phyloP scores from a whole-genome alignment of 2,797 vertebrate species.

The Leuciscus waleckii region DNA sequence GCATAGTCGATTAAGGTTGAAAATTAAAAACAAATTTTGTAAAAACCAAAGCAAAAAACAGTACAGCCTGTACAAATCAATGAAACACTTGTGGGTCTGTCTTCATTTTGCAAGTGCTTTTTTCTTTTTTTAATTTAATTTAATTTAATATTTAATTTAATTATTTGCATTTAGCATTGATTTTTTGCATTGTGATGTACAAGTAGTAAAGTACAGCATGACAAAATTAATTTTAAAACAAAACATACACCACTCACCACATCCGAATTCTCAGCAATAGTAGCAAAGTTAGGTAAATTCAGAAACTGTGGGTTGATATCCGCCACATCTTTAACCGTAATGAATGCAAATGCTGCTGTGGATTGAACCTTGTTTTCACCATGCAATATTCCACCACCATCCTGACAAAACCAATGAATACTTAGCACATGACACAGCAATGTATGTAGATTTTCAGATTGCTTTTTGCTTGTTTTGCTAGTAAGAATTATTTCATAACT shows the following conservation, averaged over 20 bases:
- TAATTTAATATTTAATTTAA: not conserved
- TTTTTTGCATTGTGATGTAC: not conserved
- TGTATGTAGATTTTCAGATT: not conserved
- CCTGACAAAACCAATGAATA: constrained; percentile 71
- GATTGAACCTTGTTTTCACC: rapidly evolving
- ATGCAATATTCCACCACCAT: constrained; percentile 71
- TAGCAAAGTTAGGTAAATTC: constrained; percentile 71
- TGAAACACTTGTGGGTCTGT: not conserved
- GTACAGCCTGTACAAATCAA: not conserved
- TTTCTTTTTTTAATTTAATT: not conserved
- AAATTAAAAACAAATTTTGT: not conserved
- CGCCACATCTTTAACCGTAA: constrained; percentile 82
- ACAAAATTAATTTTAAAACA: not conserved
- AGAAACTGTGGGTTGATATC: constrained; percentile 86
- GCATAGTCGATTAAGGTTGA: not conserved
- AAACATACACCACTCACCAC: constrained; percentile 69
- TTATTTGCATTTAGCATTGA: not conserved
- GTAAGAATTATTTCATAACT: too few species aligned
- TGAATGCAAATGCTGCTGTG: constrained; percentile 71
- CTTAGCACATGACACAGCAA: not conserved
- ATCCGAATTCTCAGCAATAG: constrained; percentile 75
- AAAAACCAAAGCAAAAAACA: not conserved
- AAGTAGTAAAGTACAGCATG: not conserved
- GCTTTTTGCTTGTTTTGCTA: not conserved
- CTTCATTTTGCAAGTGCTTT: not conserved